These are phyloP conservation scores for Hirudo medicinalis DNA, from an alignment of 1,140 invertebrate species.

Conservation along the genomic window DNA sequence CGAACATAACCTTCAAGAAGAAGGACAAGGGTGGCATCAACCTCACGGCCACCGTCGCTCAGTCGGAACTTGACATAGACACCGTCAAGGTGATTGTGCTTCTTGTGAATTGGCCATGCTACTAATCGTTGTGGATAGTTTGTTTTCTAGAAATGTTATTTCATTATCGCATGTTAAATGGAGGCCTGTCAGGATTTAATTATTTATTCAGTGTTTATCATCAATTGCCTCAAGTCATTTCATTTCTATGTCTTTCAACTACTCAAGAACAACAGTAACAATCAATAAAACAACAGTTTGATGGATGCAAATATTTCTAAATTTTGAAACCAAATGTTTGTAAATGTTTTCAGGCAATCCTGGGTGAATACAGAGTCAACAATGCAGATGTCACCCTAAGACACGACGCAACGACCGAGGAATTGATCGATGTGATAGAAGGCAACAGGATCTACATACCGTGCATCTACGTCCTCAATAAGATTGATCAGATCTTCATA, in stretches of 20 bases:
- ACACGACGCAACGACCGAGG: conserved; percentile 90
- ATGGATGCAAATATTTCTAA: neutral
- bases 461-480: conserved; percentile 96
- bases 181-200: neutral
- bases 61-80: conserved; percentile 87
- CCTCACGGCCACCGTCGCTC: conserved; percentile 69
- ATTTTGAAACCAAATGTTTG: neutral
- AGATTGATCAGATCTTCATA: conserved; percentile 67
- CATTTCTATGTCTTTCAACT: neutral
- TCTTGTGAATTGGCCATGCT: too few species aligned
- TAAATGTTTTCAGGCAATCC: conserved; percentile 56
- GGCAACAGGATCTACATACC: conserved; percentile 95
- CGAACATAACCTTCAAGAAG: conserved; percentile 85
- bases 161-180: too few species aligned
- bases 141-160: too few species aligned
- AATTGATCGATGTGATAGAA: conserved; percentile 96
- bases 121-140: too few species aligned
- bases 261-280: neutral
- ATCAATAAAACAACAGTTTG: neutral
- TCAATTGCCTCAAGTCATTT: too few species aligned
- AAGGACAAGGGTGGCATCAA: conserved; percentile 97
- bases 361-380: conserved; percentile 94
- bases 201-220: too few species aligned
- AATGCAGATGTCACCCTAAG: conserved; percentile 63
- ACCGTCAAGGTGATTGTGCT: conserved; percentile 56